Conservation (phyloP, 1,140 invertebrate genomes). For the Drosophila paulistorum region DNA sequence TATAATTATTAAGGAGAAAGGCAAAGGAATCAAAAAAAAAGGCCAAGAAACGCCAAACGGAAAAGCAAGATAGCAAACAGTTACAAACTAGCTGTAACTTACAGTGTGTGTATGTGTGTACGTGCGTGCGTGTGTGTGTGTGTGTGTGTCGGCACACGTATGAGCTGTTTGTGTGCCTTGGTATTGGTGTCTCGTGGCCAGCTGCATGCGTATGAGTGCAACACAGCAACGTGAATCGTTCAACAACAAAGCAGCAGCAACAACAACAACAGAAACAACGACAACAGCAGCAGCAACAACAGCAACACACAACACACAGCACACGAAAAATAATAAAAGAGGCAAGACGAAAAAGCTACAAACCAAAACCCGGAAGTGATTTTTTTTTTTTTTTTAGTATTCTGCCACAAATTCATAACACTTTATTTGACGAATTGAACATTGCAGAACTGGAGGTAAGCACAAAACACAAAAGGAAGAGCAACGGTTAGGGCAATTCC, state of each 20-base stretch:
- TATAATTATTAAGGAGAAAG: conserved; percentile 59
- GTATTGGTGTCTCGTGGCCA: conserved; percentile 50
- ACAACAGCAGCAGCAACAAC: not conserved
- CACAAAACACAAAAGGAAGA: not conserved
- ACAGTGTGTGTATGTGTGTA: conserved; percentile 14
- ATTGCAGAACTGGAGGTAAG: conserved; percentile 2
- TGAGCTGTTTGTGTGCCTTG: conserved; percentile 25
- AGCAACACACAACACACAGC: conserved; percentile 5
- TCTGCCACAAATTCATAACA: conserved; percentile 23
- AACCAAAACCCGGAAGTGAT: conserved; percentile 61
- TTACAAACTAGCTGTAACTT: conserved; percentile 23
- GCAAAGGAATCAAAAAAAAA: conserved; percentile 14
- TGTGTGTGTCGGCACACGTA: conserved; percentile 21
- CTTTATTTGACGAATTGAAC: conserved; percentile 10
- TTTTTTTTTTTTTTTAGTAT: conserved; percentile 48
- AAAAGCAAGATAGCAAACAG: conserved; percentile 29
- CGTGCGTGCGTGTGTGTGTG: conserved; percentile 12
- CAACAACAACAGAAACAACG: not conserved
- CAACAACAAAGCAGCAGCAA: conserved; percentile 6
- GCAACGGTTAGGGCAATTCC: not conserved
- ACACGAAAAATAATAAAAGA: conserved; percentile 1
- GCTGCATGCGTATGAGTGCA: conserved; percentile 25
- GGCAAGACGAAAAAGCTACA: conserved; percentile 1
- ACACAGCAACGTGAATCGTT: conserved; percentile 55
- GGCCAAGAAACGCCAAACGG: conserved; percentile 35